A percentile compares a stretch with the other conserved stretches of the same genome.
phyloP scores from a whole-genome alignment of 2,888 invertebrate species.

The Drosophila neonasuta region DNA sequence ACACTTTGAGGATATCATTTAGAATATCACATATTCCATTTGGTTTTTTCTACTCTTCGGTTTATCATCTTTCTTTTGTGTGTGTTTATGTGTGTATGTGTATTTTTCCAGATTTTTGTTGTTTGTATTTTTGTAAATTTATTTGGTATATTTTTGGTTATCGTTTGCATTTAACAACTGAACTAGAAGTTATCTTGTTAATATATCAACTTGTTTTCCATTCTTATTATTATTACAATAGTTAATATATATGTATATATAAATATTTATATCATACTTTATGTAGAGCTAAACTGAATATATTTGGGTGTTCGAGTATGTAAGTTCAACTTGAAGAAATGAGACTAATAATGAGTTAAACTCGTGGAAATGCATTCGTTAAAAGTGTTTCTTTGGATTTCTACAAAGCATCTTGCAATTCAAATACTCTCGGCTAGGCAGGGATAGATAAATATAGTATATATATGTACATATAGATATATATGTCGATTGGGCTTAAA shows the following conservation, averaged over 20 bases:
- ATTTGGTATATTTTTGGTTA: slow-evolving; percentile 20
- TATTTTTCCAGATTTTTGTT: background rate
- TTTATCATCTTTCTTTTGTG: slow-evolving; percentile 21
- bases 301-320: slow-evolving; percentile 27
- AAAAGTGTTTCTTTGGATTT: slow-evolving; percentile 40
- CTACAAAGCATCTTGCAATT: slow-evolving; percentile 54
- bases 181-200: slow-evolving; percentile 54
- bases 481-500: slow-evolving; percentile 19
- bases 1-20: slow-evolving; percentile 73
- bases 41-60: slow-evolving; percentile 31
- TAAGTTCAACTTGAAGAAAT: slow-evolving; percentile 56
- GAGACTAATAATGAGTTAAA: slow-evolving; percentile 68
- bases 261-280: slow-evolving; percentile 25
- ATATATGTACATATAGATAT: slow-evolving; percentile 20
- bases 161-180: slow-evolving; percentile 49
- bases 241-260: slow-evolving; percentile 36
- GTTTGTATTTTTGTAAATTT: slow-evolving; percentile 17
- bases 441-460: slow-evolving; percentile 19
- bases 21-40: slow-evolving; percentile 77
- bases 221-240: slow-evolving; percentile 38
- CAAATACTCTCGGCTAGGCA: slow-evolving; percentile 47
- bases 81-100: slow-evolving; percentile 20
- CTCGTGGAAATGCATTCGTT: slow-evolving; percentile 75
- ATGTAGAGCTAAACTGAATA: slow-evolving; percentile 54
- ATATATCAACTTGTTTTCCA: slow-evolving; percentile 53